Evolutionary conservation across 1,140 invertebrate species (phyloP), one percentile per base, ranked within the genome.

Genomic region (Muscidifurax raptorellus): DNA sequence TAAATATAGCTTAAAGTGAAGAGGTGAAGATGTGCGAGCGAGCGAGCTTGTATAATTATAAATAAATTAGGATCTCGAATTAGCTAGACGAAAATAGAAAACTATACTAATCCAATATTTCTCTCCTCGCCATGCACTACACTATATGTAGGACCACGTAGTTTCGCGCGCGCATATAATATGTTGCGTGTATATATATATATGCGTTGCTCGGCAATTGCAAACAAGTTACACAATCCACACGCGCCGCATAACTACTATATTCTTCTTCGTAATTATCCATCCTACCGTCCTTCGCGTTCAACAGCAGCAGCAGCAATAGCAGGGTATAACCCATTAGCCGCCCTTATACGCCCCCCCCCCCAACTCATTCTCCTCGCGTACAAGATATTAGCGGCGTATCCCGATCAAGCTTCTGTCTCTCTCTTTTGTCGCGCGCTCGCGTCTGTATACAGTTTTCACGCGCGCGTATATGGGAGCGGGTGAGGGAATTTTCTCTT

Each of bases 331-430:
- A n/a, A n/a, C 4, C 52, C 52, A 59, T 59, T 59, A 59, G 18
- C 52, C 18, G 15, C 22, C n/a, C 52, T 59, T 59, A n/a, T 59
- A 59, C 52, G 5, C n/a, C 52, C 52, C 4, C 15, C 18, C 18
- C 27, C 10, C 66, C 9, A 18, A 5, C 44, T 78, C 64, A 72
- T 72, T 84, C 83, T 74, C 47, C 7, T 66, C 71, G 74, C 64
- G 74, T 78, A 74, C 71, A 36, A 80, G 76, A 80, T 75, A 80
- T 80, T 75, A 75, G 67, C 67, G 18, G 12, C 28, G 40, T 79
- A 84, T 84, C 47, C 66, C 10, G 72, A 78, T 78, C 36, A 12
- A 76, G 66, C 44, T 4, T 74, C 6, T 69, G 10, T n/a, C 72
- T 36, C 40, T 69, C 66, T 69, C 66, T 30, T 30, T 69, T 47